phyloP scores from a whole-genome alignment of 23 tunicate species.

The Aplidium turbinatum region DNA sequence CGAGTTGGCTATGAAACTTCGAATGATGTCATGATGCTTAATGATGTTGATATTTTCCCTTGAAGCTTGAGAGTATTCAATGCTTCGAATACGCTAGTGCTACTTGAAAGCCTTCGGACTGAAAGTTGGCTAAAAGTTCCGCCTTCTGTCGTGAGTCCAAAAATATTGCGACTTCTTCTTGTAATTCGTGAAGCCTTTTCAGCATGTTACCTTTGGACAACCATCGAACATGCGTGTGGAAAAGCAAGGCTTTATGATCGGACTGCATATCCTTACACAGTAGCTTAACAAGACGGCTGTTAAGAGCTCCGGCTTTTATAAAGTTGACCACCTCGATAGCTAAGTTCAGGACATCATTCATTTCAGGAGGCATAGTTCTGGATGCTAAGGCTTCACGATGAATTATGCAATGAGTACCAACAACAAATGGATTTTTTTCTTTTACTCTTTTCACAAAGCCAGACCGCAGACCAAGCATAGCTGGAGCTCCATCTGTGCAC shows the following conservation, averaged over 20 bases:
- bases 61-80: conserved; percentile 43
- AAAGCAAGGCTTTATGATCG: conserved; percentile 25
- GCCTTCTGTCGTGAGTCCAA: conserved; percentile 27
- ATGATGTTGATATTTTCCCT: no score
- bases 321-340: conserved; percentile 4
- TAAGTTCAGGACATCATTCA: conserved; percentile 19
- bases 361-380: conserved; percentile 34
- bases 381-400: conserved; percentile 43
- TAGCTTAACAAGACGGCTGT: conserved; percentile 37
- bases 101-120: conserved; percentile 46
- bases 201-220: conserved; percentile 44
- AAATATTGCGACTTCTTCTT: conserved; percentile 47
- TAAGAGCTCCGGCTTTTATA: conserved; percentile 37
- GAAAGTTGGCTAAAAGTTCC: conserved; percentile 27
- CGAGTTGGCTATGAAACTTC: no score
- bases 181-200: conserved; percentile 38
- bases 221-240: conserved; percentile 37
- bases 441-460: conserved; percentile 26
- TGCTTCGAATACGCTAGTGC: conserved; percentile 45
- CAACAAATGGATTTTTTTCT: conserved; percentile 18
- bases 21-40: no score
- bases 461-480: conserved; percentile 26
- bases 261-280: conserved; percentile 35
- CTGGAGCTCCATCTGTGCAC: conserved; percentile 33
- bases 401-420: conserved; percentile 29